A percentile compares a stretch with the other conserved stretches of the same genome.
phyloP scores from a whole-genome alignment of 2,113 vertebrate species.

The Panurus biarmicus region DNA sequence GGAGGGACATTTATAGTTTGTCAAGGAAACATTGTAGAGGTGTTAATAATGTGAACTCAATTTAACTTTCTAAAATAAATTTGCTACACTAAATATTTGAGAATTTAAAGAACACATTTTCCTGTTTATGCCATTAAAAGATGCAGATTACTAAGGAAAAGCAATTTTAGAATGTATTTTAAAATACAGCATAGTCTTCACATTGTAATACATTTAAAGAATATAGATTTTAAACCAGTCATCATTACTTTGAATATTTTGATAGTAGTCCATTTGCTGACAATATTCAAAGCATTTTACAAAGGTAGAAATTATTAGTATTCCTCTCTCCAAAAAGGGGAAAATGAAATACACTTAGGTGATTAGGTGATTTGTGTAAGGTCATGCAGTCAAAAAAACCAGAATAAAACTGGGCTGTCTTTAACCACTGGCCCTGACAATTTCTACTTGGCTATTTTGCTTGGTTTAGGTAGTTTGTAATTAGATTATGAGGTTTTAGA shows the following conservation, averaged over 20 bases:
- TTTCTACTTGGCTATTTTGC: neutral
- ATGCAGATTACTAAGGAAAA: slow-evolving; percentile 12
- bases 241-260: slow-evolving; percentile 4
- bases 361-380: neutral
- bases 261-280: neutral
- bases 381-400: neutral
- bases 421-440: neutral
- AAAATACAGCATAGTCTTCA: neutral
- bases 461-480: neutral
- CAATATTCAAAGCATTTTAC: slow-evolving; percentile 13
- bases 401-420: neutral
- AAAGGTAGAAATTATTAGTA: neutral
- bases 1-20: slow-evolving; percentile 15
- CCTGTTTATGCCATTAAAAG: slow-evolving; percentile 5
- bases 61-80: slow-evolving; percentile 31
- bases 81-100: neutral
- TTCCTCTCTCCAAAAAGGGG: neutral
- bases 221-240: neutral
- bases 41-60: slow-evolving; percentile 39
- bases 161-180: slow-evolving; percentile 3
- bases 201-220: neutral
- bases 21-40: slow-evolving; percentile 3
- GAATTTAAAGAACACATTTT: slow-evolving; percentile 9
- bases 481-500: neutral
- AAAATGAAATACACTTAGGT: neutral